Conservation (phyloP, 1,140 invertebrate species). For the Achroia grisella region DNA sequence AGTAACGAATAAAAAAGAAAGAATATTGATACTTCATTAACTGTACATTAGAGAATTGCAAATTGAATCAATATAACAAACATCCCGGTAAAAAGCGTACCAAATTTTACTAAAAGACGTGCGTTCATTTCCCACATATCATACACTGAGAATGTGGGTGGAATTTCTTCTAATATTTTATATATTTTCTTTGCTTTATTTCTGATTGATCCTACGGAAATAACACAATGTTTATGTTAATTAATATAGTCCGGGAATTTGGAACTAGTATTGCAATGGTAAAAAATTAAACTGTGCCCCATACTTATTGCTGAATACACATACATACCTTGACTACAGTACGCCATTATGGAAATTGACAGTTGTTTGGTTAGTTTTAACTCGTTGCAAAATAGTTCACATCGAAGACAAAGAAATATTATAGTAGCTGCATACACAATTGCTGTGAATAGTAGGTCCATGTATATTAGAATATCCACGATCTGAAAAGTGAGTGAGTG, state of each 20-base stretch:
- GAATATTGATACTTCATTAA: too few species aligned
- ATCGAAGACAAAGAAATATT: constrained; percentile 12
- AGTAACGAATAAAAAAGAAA: too few species aligned
- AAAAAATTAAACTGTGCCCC: too few species aligned
- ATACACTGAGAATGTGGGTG: constrained; percentile 40
- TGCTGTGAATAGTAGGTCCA: too few species aligned
- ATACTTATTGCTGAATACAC: neutral
- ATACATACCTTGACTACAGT: constrained; percentile 26
- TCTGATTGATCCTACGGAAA: constrained; percentile 38
- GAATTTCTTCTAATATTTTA: constrained; percentile 34
- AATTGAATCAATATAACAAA: constrained; percentile 39
- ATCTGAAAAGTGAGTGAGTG: neutral
- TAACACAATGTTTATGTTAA: neutral
- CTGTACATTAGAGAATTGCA: constrained; percentile 25
- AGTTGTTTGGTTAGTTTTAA: constrained; percentile 33
- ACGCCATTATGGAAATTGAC: constrained; percentile 25
- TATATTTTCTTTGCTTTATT: constrained; percentile 39
- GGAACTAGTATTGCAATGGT: too few species aligned
- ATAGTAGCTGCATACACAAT: too few species aligned
- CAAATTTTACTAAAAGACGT: constrained; percentile 17
- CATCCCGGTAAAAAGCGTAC: neutral
- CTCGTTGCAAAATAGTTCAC: constrained; percentile 29
- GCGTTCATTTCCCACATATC: constrained; percentile 47
- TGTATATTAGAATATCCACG: too few species aligned
- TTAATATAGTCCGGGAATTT: neutral